Evolutionary conservation across 1,140 invertebrate species (phyloP), one percentile per base, ranked within the genome.

Genomic region (Brachionus calyciflorus): DNA sequence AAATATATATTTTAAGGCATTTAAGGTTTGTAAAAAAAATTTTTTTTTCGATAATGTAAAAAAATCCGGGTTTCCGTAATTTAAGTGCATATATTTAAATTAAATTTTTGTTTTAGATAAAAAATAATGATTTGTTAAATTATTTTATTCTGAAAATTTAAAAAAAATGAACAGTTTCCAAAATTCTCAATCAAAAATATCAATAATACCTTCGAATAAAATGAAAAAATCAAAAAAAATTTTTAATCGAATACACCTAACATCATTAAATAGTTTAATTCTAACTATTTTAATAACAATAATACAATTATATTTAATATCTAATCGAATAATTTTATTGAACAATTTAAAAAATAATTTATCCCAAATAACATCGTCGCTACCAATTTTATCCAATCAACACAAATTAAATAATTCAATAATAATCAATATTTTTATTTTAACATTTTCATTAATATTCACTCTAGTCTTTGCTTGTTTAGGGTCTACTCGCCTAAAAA

Each of bases 381-480:
- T 65, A 14, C 37, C 60, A 44, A 44, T 65, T 14, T 14, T 41
- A 21, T 65, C 60, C 9, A 65, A 44, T 14, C 60, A 65, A 26
- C 60, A 65, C 41, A 65, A 65, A 44, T 28, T 65, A 2, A 65
- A 65, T n/a, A 65, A 65, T 65, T 65, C 60, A 26, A 44, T 65
- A 41, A 65, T 65, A 14, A 44, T 65, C 1, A 65, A 65, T 37
- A 65, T 44, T 65, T 65, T 65, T 44, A 14, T 65, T 9, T 26
- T 65, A n/a, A 65, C 60, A 17, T 65, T 65, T 44, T 65, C 60
- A 14, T 19, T 65, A 12, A 44, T 65, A 26, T 65, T 65, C 40
- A 44, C 60, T 44, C 44, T 73, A 51, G 30, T 51, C 19, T 21
- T 51, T 37, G n/a, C 37, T 40, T 2, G 49, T 24, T 37, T 51